Evolutionary conservation across 2,888 invertebrate species (phyloP).

Genomic region (Pteria penguin): DNA sequence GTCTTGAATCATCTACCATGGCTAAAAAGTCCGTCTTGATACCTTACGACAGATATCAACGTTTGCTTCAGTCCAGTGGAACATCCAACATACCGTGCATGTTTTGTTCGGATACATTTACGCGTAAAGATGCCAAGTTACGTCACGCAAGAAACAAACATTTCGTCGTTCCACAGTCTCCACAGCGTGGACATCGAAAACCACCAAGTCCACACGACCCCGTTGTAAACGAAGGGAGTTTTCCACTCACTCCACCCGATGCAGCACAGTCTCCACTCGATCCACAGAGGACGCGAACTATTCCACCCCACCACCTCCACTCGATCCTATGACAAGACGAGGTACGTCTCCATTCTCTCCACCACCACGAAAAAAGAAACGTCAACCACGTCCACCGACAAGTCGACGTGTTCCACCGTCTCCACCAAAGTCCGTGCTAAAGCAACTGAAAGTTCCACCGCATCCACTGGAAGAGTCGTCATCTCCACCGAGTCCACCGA

Average conservation of each 20-base stretch:
- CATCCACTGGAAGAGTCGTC: not conserved
- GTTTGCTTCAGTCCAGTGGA: no score
- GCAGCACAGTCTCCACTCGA: not conserved
- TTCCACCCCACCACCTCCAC: no score
- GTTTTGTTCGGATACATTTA: not conserved
- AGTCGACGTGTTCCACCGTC: not conserved
- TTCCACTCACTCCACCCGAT: not conserved
- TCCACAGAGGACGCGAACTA: no score
- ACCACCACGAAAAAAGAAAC: not conserved
- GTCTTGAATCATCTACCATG: not conserved
- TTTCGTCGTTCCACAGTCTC: not conserved
- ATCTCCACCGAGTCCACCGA: no score
- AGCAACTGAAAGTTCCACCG: no score
- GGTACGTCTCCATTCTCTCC: not conserved
- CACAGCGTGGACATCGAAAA: not conserved
- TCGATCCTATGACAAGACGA: not conserved
- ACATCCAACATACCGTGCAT: not conserved
- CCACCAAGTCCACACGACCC: not conserved
- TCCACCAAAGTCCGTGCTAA: not conserved
- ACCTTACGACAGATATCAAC: slow-evolving; percentile 22
- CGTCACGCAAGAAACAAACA: not conserved
- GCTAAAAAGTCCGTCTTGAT: slow-evolving; percentile 8
- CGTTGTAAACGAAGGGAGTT: not conserved
- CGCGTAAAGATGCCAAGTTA: not conserved
- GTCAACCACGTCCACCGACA: not conserved